Evolutionary conservation across 2,888 invertebrate species (phyloP), one percentile per base, ranked within the genome.

Genomic region (Ennomos quercinarius): DNA sequence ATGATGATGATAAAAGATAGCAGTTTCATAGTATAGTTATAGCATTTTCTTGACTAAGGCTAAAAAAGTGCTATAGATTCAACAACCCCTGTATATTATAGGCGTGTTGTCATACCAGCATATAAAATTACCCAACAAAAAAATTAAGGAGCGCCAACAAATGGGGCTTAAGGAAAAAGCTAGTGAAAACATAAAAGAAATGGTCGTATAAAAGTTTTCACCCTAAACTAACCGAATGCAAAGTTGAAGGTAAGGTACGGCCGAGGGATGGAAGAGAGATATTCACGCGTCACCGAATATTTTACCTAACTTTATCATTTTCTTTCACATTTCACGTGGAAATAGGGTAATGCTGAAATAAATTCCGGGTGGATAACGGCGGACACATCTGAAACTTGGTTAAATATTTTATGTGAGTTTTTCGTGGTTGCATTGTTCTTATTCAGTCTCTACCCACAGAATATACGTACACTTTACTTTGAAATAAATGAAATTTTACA

Each of bases 261-360:
- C 36, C 46, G 38, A 10, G 43, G 59, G 56, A 46, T 35, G 42
- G 47, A 27, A 35, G 17, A 42, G 63, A 64, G 64, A 68, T 68
- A 64, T 64, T 64, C 54, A 47, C 64, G 66, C 61, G 50, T 40
- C 57, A 61, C 44, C 64, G 68, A 66, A 68, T 66, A 53, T 58
- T 62, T 60, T 41, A 56, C 56, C 53, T 56, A 55, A 51, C 57
- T 63, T 64, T 67, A 67, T 67, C 67, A 59, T 53, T 61, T 63
- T 61, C 55, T 57, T 58, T 59, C 38, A 44, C 61, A 61, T 61
- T 64, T 64, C 43, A 53, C 45, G 63, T 52, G 60, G 40, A 60
- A 58, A 65, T 60, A 44, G 53, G 47, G 40, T 57, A 55, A 48
- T 55, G 44, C 48, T 52, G 38, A 42, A 52, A 42, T 34, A 47